Conservation (phyloP, 2,888 invertebrate genomes). For the Drosophila phalerata region DNA sequence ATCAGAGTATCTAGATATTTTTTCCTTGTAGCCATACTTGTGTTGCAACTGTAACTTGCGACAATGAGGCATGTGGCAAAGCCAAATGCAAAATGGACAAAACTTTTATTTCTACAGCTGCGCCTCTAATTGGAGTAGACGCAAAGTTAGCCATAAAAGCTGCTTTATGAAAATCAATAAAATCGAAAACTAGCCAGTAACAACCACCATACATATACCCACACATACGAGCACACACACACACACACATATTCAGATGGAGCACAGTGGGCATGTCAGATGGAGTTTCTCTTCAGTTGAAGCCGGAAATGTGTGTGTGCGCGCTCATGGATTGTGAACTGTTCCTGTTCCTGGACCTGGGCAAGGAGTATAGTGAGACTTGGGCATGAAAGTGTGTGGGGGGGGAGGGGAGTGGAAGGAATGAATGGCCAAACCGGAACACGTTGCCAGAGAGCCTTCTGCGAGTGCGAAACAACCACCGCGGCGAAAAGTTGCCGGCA, state of each 20-base stretch:
- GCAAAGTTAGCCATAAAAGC: constrained; percentile 43
- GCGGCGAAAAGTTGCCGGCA: constrained; percentile 51
- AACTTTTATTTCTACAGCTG: constrained; percentile 42
- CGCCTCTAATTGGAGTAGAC: constrained; percentile 61
- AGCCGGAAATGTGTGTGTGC: constrained; percentile 64
- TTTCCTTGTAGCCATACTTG: constrained; percentile 11
- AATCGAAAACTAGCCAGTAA: constrained; percentile 75
- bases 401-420: constrained; percentile 24
- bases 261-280: constrained; percentile 22
- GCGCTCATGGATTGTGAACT: constrained; percentile 45
- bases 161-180: constrained; percentile 78
- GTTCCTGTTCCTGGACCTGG: constrained; percentile 24
- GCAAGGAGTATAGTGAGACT: constrained; percentile 45
- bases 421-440: constrained; percentile 66
- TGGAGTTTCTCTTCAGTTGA: constrained; percentile 37
- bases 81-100: constrained; percentile 43
- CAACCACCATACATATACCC: constrained; percentile 50
- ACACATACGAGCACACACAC: constrained; percentile 1
- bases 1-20: not conserved
- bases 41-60: constrained; percentile 9
- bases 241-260: constrained; percentile 4
- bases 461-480: constrained; percentile 66
- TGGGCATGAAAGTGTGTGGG: constrained; percentile 27
- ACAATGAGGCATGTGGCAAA: constrained; percentile 5
- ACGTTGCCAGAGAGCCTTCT: constrained; percentile 53